A percentile compares a stretch with the other conserved stretches of the same genome.
These are phyloP conservation scores for Lithophane semibrunnea DNA, from an alignment of 2,888 invertebrate genomes.

Conservation along the genomic window DNA sequence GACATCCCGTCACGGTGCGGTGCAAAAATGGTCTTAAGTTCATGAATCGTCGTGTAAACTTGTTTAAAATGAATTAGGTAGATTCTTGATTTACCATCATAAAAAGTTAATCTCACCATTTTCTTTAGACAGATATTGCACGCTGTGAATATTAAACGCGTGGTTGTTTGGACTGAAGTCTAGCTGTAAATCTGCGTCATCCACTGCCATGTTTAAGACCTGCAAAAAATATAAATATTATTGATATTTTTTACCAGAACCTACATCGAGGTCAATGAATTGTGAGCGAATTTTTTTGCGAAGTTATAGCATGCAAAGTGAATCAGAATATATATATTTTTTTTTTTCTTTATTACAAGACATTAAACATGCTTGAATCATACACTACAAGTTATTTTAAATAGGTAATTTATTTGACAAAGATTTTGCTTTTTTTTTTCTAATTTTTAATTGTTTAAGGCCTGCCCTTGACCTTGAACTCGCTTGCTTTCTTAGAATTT, in stretches of 20 bases:
- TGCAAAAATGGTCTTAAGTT: too few relatives aligned
- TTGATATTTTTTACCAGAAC: background rate
- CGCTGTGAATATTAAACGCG: constrained; percentile 96
- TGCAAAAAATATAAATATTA: constrained; percentile 59
- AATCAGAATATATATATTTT: too few relatives aligned
- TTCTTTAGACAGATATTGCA: constrained; percentile 96
- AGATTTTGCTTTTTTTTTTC: too few relatives aligned
- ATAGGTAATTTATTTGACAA: too few relatives aligned
- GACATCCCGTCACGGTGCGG: too few relatives aligned
- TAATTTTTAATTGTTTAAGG: too few relatives aligned
- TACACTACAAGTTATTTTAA: too few relatives aligned
- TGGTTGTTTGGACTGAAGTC: constrained; percentile 96
- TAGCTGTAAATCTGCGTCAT: constrained; percentile 95
- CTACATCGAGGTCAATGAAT: background rate
- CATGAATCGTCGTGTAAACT: background rate
- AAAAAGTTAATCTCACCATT: constrained; percentile 88
- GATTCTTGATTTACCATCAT: background rate
- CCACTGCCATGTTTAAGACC: constrained; percentile 97
- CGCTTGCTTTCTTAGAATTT: too few relatives aligned
- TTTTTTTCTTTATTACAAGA: too few relatives aligned
- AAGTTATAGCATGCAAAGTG: background rate
- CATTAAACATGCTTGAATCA: too few relatives aligned
- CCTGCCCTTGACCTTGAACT: too few relatives aligned
- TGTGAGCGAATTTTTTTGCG: background rate
- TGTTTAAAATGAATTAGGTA: background rate